Conservation (phyloP, 2,888 invertebrate genomes). For the Serrognathus titanus region DNA sequence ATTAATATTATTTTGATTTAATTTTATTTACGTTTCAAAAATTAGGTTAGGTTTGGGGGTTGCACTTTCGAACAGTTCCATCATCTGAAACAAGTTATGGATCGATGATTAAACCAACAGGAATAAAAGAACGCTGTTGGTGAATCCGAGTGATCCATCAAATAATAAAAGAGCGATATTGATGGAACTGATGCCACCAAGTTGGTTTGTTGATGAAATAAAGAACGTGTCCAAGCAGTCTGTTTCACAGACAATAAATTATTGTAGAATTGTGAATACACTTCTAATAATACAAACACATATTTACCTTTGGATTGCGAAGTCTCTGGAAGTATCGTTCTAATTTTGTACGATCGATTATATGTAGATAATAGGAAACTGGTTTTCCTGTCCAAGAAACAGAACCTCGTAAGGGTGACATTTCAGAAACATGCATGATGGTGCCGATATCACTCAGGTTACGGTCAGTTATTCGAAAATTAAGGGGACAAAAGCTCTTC, state of each 20-base stretch:
- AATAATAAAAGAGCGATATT: no score
- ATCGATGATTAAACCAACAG: no score
- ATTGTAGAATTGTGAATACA: not conserved
- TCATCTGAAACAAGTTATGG: no score
- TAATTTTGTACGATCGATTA: conserved; percentile 94
- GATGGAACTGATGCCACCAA: no score
- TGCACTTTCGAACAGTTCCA: no score
- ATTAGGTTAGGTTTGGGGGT: no score
- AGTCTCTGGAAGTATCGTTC: conserved; percentile 95
- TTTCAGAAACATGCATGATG: conserved; percentile 97
- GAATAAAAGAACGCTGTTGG: no score
- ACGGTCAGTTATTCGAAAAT: conserved; percentile 96
- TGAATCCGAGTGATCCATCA: no score
- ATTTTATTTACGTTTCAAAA: no score
- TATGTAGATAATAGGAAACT: conserved; percentile 97
- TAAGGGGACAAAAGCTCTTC: conserved; percentile 97
- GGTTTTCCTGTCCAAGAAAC: conserved; percentile 99
- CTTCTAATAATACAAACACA: not conserved
- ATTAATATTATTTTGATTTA: no score
- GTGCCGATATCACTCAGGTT: conserved; percentile 98
- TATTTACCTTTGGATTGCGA: conserved; percentile 81
- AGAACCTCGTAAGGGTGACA: conserved; percentile 90
- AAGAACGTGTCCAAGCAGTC: no score
- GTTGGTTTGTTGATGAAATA: no score
- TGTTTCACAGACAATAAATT: conserved; percentile 14